Base-by-base conservation (phyloP, 2,113 vertebrate genomes). In the Ammospiza caudacuta region DNA sequence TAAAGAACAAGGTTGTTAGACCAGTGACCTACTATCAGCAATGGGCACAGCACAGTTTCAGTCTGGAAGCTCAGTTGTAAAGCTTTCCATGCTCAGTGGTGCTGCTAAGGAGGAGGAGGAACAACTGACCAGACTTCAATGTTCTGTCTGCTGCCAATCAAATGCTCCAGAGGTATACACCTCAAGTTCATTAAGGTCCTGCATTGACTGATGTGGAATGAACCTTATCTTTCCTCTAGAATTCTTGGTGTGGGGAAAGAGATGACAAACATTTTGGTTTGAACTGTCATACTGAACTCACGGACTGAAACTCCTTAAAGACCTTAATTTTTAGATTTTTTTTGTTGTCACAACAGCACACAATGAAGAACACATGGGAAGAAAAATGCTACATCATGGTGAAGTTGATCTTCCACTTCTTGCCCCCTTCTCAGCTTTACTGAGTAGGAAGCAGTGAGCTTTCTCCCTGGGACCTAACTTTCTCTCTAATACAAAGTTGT, bases 131-230 rank as follows among this genome's bases (percentile, higher is more conserved):
- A 61, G 27, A 78, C 8, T 23, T 68, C 29, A 24, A 7, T 25
- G 28, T 33, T 61, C 44, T 55, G 6, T 43, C 46, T 78, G 55
- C 57, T 94, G 70, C n/a, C 41, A 61, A 58, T 37, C 55, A 85
- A 63, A 49, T 6, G 18, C 25, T 69, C 70, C 37, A 47, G 39
- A 61, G 10, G 22, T 25, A 43, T 18, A 47, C 3, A 52, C 31
- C 33, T 85, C 3, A 91, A 66, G 49, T 39, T 33, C 11, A 43
- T 35, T 76, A 62, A 51, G 24, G 58, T n/a, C 57, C 37, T 80
- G 43, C 44, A 70, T 0, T 1, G 27, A 64, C 27, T 54, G 10
- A 44, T 8, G 3, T 15, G n/a, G 68, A 73, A 80, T 0, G 0
- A 88, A 80, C 1, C 3, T 20, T 6, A 93, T 68, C 22, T 62